Evolutionary conservation across 2,113 vertebrate species (phyloP), one percentile per base, ranked within the genome.

Genomic region (Cololabis saira): DNA sequence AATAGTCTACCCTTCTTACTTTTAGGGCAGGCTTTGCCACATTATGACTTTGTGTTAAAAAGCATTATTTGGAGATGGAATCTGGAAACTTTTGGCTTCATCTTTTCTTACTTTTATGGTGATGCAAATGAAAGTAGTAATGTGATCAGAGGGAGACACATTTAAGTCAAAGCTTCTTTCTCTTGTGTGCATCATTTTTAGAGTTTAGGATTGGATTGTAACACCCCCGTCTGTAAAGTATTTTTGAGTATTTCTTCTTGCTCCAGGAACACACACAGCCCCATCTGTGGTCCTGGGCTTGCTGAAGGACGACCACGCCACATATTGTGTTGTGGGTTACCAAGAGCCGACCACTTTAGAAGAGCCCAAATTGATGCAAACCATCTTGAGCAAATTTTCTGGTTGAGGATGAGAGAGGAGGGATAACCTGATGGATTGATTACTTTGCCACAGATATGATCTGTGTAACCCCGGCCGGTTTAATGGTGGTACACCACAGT

Each of bases 371-470:
- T 73, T 56, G 67, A 65, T 55, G 58, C 64, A 67, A 83, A 71
- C 74, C 87, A 92, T 92, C 84, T 91, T 87, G 84, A 89, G 82
- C 75, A 83, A 86, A 89, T 89, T 81, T 78, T 76, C 58, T 74
- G 74, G 57, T 73, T 56, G 68, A 71, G 76, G 71, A 83, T 67
- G 71, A 83, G 62, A 75, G 76, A 61, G 48, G 30, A 4, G 48
- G 65, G 50, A 43, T 76, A 67, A 81, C 75, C 78, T 80, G 76
- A 48, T 69, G 66, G 68, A 78, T 69, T 71, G 70, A 84, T 76
- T 81, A 61, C 53, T 57, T 21, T 13, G 17, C 75, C 78, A 9
- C 81, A 71, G 43, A 61, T 73, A 63, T 50, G 78, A 58, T 78
- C 47, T 76, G 42, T 43, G 44, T 58, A 63, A 74, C 75, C 76